Evolutionary conservation across 35 echinoderm and acorn worm genomes (phyloP), one percentile per base, ranked within the genome.

Genomic region (Patiria miniata): DNA sequence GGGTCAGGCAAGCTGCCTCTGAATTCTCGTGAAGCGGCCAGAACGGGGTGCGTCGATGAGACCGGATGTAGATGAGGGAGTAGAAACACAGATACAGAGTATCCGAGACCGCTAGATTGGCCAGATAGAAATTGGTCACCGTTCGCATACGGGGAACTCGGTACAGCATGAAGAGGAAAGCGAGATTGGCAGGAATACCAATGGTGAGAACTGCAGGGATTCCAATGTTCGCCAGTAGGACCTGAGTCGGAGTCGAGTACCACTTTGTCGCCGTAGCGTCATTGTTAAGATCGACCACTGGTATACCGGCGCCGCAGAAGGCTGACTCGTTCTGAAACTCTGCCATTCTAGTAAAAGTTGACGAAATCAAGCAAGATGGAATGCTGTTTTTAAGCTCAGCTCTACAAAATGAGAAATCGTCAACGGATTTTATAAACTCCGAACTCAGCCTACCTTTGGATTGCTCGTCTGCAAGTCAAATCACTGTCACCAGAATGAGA

Each of bases 111-210:
- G 68, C 60, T 28, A 87, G 39, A 42, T 87, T 39, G 39, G 61
- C 65, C 16, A 77, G 21, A 44, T 87, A 83, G 22, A 83, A n/a
- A n/a, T n/a, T n/a, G n/a, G n/a, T n/a, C n/a, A n/a, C n/a, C n/a
- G n/a, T n/a, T n/a, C n/a, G n/a, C 85, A 87, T 87, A 10, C 42
- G 14, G 5, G n/a, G 60, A 26, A 87, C 85, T 26, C 42, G 37
- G 32, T 77, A 77, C 8, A 87, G 30, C 33, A 77, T 65, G 44
- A 87, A 22, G 30, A 87, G 29, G 39, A 87, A 78, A 5, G 68
- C 23, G 0, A 78, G 15, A 30, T 87, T 87, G 17, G 36, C 68
- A 4, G 73, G 28, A 19, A 87, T 26, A 47, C 85, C 85, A 14
- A 83, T 52, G 40, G 52, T 21, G 15, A 52, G 34, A 8, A 57